phyloP scores from a whole-genome alignment of 2,888 invertebrate species.

The Lysandra coridon region DNA sequence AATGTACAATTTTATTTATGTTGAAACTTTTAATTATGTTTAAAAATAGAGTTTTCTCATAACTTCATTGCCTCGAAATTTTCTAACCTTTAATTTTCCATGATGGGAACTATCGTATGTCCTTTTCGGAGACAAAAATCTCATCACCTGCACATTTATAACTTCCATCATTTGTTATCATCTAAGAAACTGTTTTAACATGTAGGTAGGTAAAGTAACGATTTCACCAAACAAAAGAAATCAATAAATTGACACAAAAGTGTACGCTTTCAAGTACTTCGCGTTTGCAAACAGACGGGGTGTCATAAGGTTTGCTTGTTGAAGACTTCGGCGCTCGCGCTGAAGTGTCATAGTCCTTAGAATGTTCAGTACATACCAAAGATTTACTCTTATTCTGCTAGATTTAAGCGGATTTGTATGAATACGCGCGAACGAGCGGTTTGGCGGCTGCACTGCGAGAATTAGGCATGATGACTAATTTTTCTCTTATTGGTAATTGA shows the following conservation, averaged over 20 bases:
- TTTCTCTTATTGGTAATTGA: too few relatives aligned
- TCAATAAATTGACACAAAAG: not conserved
- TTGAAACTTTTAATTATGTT: not conserved
- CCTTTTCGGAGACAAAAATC: too few relatives aligned
- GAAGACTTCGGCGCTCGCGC: not conserved
- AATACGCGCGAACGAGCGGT: too few relatives aligned
- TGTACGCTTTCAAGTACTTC: not conserved
- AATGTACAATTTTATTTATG: too few relatives aligned
- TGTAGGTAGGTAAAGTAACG: not conserved
- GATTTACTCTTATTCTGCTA: too few relatives aligned
- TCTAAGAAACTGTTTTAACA: not conserved
- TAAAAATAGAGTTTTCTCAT: not conserved
- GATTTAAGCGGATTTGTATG: too few relatives aligned
- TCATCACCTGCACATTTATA: too few relatives aligned
- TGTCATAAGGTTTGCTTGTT: not conserved
- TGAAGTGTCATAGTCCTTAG: not conserved
- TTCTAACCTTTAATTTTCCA: not conserved
- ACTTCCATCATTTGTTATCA: too few relatives aligned
- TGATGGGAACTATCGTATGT: too few relatives aligned
- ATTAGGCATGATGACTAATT: too few relatives aligned
- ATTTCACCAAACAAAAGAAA: not conserved
- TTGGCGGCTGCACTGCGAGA: too few relatives aligned
- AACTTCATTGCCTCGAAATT: not conserved
- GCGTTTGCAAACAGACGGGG: not conserved
- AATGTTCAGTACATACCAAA: not conserved